Evolutionary conservation across 2,113 vertebrate genomes (phyloP).

Genomic region (Atrichornis clamosus): DNA sequence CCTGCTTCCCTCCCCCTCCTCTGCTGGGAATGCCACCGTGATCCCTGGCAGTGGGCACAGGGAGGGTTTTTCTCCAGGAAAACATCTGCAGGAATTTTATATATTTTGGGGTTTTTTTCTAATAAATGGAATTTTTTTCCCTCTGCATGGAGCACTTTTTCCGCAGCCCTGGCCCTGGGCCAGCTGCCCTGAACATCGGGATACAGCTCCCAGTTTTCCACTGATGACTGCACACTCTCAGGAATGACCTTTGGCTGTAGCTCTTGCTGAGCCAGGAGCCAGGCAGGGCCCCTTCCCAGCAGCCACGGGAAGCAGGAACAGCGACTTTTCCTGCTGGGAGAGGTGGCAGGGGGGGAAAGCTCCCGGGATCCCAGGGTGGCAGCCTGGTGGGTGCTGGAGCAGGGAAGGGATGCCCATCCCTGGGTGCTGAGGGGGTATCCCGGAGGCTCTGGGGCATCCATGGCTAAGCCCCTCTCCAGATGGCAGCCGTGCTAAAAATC

Average conservation of each 20-base stretch:
- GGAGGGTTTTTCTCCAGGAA: neutral
- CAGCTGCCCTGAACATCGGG: neutral
- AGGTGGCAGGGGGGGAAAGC: neutral
- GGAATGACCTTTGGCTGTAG: neutral
- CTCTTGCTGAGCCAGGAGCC: neutral
- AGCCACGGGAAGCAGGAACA: neutral
- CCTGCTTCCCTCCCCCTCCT: neutral
- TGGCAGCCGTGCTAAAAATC: neutral
- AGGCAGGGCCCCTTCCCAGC: neutral
- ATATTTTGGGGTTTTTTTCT: neutral
- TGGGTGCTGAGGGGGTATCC: fast-evolving
- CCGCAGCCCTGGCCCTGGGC: neutral
- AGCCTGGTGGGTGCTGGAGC: neutral
- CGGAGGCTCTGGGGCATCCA: fast-evolving
- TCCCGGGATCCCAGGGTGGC: neutral
- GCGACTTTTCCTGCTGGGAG: fast-evolving
- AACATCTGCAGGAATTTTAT: neutral
- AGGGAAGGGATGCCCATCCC: neutral
- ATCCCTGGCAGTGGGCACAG: neutral
- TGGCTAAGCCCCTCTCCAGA: neutral
- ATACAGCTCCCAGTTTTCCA: neutral
- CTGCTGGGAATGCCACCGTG: fast-evolving
- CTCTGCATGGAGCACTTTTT: neutral
- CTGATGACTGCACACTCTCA: neutral
- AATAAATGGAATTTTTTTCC: too few relatives aligned